Evolutionary conservation across 2,888 invertebrate genomes (phyloP), one percentile per base, ranked within the genome.

Genomic region (Leptogaster cylindrica): DNA sequence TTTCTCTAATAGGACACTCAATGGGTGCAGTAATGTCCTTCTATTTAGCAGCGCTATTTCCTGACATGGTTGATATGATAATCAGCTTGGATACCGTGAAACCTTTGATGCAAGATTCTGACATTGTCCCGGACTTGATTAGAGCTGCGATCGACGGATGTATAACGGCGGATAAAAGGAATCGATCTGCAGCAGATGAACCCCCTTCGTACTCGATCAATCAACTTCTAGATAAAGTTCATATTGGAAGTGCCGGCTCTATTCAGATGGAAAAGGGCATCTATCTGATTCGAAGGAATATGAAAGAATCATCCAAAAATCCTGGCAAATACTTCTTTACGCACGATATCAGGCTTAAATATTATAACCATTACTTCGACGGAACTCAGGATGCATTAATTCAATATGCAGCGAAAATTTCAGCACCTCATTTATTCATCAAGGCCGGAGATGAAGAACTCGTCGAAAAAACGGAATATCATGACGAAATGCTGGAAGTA

Each of bases 1-100:
- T 90, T 0, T 87, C 89, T 2, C 75, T 91, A 36, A 72, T 91
- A 63, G 85, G 84, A 0, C 91, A 91, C 76, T 90, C 90, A 0
- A 84, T 89, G 84, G 88, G 89, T 18, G 85, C 86, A 0, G 84
- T 87, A 25, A 83, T 85, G 7, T 82, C 82, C 3, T 87, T 86
- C 75, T 80, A 86, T 2, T 90, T 86, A 73, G 82, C 87, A 0
- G 82, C 85, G 41, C 72, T 87, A 0, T 90, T 84, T 74, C 88
- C 89, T 0, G 82, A 87, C 1, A 84, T 86, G 52, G 72, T 79
- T 36, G 80, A 81, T 55, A 70, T 80, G 73, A 73, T 77, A 8
- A 74, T 81, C 69, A 74, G 74, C 0, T 67, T 81, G 5, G 81
- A 81, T 65, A 67, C 75, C 0, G 70, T 81, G 0, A 81, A 80